Conservation (phyloP, 2,113 vertebrate genomes). For the Oenanthe oenanthe region DNA sequence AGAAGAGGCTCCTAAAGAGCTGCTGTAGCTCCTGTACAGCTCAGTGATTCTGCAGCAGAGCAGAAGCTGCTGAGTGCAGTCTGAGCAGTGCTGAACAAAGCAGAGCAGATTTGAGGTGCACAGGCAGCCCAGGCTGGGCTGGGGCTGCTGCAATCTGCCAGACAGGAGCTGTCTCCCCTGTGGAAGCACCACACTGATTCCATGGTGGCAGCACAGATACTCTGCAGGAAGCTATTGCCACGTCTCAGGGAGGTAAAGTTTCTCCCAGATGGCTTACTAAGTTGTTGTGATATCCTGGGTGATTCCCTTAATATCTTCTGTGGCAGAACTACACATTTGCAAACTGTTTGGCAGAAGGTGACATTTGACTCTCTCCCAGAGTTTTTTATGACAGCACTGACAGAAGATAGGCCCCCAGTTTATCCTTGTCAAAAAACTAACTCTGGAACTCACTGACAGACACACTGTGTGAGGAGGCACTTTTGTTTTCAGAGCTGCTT, state of each 20-base stretch:
- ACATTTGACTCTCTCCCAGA: conserved; percentile 1
- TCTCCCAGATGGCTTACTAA: background rate
- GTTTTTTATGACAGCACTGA: background rate
- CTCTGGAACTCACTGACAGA: background rate
- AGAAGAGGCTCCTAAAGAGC: background rate
- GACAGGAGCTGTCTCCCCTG: background rate
- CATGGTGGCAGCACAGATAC: background rate
- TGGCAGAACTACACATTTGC: background rate
- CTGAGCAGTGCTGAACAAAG: background rate
- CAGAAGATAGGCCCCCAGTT: background rate
- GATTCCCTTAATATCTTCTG: conserved; percentile 28
- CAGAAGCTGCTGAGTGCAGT: background rate
- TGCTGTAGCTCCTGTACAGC: background rate
- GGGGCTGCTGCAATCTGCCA: accelerated
- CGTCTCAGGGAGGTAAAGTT: background rate
- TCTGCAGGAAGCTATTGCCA: background rate
- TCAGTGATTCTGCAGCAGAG: background rate
- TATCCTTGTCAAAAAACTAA: conserved; percentile 6
- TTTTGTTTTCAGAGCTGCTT: conserved; percentile 13
- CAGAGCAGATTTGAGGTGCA: background rate
- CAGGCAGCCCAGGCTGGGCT: background rate
- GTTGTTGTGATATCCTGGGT: background rate
- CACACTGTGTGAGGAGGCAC: background rate
- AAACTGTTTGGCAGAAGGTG: conserved; percentile 28
- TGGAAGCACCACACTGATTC: background rate